Base-by-base conservation (phyloP, 2,113 vertebrate genomes). In the Chauna torquata region DNA sequence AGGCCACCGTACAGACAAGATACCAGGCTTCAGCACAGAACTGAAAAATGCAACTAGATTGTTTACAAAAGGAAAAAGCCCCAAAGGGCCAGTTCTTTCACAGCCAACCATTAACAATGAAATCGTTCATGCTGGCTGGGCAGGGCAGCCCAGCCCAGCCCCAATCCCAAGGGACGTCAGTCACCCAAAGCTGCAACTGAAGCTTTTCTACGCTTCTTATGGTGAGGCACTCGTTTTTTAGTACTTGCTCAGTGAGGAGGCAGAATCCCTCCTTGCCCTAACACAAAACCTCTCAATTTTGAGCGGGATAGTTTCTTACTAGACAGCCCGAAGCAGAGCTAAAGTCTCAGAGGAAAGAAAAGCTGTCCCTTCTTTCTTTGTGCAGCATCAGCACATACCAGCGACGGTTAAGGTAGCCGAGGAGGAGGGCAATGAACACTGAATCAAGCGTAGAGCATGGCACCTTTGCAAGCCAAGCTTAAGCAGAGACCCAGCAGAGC, bases 1-100 rank as follows among this genome's bases (percentile, higher is more conserved):
- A 97, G 82, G 95, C 64, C 92, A 96, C 82, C 92, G 95, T 90
- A 82, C 94, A 92, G 76, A 96, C 74, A 84, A 10, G 84, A 74
- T 24, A 69, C 79, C 62, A 36, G 92, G 93, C 83, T 76, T 89
- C 76, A 77, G 94, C 80, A 78, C 69, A 70, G 64, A 93, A 90
- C 79, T 69, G 94, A 82, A 94, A 93, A 96, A 95, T 32, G 59
- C 58, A 50, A 66, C 76, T 32, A 61, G 74, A 52, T 49, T 52
- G 44, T 57, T 77, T 50, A 54, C 32, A 5, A 61, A 16, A 62
- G 44, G 54, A 54, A 82, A 25, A 44, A 65, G 74, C 92, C 34
- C 47, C n/a, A 2, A 25, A 1, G 50, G 28, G 57, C 44, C 16
- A 2, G 14, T 13, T 78, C 59, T 18, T 20, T 25, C 72, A 44